Evolutionary conservation across 2,113 vertebrate species (phyloP).

Genomic region (Mustela nigripes): DNA sequence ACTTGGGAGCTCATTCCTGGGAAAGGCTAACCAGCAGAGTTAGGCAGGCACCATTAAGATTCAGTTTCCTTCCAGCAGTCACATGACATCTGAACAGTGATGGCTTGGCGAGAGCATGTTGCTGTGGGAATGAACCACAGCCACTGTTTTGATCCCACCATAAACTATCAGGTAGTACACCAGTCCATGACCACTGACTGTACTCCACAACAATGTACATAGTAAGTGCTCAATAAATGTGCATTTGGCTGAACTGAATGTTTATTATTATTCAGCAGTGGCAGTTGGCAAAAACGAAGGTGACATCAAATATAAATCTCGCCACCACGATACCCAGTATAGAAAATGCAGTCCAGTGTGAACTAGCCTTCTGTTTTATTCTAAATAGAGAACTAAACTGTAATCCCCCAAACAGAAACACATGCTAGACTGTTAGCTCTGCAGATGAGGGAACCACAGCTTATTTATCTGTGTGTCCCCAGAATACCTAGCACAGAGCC

Average conservation of each 20-base stretch:
- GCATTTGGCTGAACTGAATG: neutral
- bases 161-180: neutral
- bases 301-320: neutral
- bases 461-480: constrained; percentile 48
- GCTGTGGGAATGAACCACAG: neutral
- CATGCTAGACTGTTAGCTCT: constrained; percentile 15
- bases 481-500: constrained; percentile 45
- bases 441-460: neutral
- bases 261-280: neutral
- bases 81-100: neutral
- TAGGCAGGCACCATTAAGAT: neutral
- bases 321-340: neutral
- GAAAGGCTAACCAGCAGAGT: neutral
- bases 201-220: constrained; percentile 16
- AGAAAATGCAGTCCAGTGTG: constrained; percentile 17
- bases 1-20: neutral
- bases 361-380: constrained; percentile 29
- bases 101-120: neutral
- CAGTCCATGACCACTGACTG: neutral
- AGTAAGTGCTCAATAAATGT: neutral
- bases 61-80: constrained; percentile 40
- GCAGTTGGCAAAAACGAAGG: neutral
- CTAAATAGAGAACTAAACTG: neutral
- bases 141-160: neutral
- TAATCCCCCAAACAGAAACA: neutral